Evolutionary conservation across 2,888 invertebrate species (phyloP), one percentile per base, ranked within the genome.

Genomic region (Trichogramma dendrolimi): DNA sequence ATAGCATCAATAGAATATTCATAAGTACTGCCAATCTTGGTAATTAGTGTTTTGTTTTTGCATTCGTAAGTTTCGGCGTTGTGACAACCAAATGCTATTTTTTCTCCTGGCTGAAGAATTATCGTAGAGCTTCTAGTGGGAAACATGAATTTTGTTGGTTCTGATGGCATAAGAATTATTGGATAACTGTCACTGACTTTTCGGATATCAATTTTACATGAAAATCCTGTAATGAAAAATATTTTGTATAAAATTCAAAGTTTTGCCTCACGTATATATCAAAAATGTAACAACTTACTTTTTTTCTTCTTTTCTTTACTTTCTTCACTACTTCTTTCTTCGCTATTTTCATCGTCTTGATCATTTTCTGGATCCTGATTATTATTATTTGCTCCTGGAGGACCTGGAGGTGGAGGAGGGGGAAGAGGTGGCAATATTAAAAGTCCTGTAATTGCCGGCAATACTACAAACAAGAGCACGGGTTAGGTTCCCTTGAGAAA

Each of bases 91-190:
- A 55, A 55, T 5, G 48, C 40, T 5, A 55, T 40, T 5, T 41
- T 40, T 4, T 55, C 55, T 8, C 41, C 39, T 5, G 40, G 40
- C 7, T 55, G 4, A 4, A 47, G 14, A 38, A n/a, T n/a, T 4
- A 55, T 55, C 40, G 7, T 55, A 7, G 38, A 40, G 8, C 10
- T n/a, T 3, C 8, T 10, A 3, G 39, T n/a, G 10, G 55, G 55
- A 11, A 47, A 46, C 47, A 55, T 40, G 14, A 55, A 55, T 55
- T 55, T 39, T 1, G 55, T 11, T 11, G 46, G 40, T 41, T 55
- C 55, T 27, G 40, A 27, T 4, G 46, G 47, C 11, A 10, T 4
- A 5, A 55, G 39, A 14, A 55, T 47, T 5, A 55, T 46, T 40
- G 55, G 55, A 41, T 55, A 55, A 5, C 14, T 47, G 5, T 47